Evolutionary conservation across 2,113 vertebrate species (phyloP).

Genomic region (Brachypteracias leptosomus): DNA sequence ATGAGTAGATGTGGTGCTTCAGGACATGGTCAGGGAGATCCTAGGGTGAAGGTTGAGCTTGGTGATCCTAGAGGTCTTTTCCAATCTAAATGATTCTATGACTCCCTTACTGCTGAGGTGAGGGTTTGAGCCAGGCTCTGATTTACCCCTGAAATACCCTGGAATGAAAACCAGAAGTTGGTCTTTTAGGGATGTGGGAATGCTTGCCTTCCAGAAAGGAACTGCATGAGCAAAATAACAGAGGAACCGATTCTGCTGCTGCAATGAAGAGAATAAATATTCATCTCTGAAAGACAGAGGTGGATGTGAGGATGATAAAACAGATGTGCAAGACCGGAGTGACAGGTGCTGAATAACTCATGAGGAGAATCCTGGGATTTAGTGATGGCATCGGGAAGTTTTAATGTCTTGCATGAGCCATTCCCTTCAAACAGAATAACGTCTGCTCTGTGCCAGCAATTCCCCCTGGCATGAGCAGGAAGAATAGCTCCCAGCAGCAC

Average conservation of each 20-base stretch:
- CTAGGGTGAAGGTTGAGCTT: too few relatives aligned
- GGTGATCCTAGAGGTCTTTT: too few relatives aligned
- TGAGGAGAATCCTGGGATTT: neutral
- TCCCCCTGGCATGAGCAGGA: neutral
- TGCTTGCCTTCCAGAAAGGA: slow-evolving; percentile 7
- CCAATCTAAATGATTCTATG: too few relatives aligned
- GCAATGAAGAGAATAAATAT: neutral
- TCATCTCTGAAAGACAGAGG: neutral
- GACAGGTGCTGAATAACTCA: slow-evolving; percentile 2
- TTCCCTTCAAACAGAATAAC: neutral
- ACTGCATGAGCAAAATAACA: neutral
- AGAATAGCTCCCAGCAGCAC: slow-evolving; percentile 10
- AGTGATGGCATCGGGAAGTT: neutral
- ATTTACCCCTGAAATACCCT: neutral
- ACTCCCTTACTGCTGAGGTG: neutral
- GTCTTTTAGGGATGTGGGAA: neutral
- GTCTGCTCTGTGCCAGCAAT: neutral
- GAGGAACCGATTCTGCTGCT: neutral
- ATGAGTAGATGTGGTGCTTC: too few relatives aligned
- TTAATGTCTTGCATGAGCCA: neutral
- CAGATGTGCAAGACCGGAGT: neutral
- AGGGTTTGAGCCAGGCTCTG: neutral
- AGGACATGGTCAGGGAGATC: too few relatives aligned
- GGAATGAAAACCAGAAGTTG: neutral
- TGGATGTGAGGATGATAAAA: neutral